Percentiles rank a stretch among this genome's conserved stretches.
Conservation (phyloP, 2,113 vertebrate genomes). For the Speoplatyrhinus poulsoni region DNA sequence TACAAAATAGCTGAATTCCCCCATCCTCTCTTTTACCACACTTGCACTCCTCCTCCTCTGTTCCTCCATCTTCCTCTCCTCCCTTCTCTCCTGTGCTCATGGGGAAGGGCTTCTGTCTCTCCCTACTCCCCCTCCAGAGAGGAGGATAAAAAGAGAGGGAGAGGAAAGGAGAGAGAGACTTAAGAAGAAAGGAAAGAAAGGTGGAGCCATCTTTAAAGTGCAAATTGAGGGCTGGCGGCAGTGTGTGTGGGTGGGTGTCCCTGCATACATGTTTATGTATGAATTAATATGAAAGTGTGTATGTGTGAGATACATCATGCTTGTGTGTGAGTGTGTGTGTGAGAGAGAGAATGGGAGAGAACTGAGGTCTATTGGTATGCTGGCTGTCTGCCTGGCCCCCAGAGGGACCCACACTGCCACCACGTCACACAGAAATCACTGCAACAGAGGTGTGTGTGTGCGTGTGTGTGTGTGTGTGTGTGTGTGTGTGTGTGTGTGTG, state of each 20-base stretch:
- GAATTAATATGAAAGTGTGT: constrained; percentile 4
- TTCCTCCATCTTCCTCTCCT: no score
- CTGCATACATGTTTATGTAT: not conserved
- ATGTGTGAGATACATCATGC: not conserved
- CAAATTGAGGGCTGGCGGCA: constrained; percentile 26
- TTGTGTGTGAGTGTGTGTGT: not conserved
- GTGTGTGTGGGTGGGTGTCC: not conserved
- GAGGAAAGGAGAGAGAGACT: not conserved
- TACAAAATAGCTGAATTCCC: no score
- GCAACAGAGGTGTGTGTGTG: constrained; percentile 3
- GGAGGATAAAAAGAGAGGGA: constrained; percentile 15
- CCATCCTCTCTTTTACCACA: no score
- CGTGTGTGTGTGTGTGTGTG: not conserved
- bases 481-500: no score
- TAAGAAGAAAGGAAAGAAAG: constrained; percentile 8
- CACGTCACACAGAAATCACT: constrained; percentile 4
- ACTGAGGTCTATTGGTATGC: constrained; percentile 42
- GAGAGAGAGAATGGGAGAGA: constrained; percentile 13
- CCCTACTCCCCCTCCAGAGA: not conserved
- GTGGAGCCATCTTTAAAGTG: constrained; percentile 40
- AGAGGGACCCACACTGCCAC: constrained; percentile 30
- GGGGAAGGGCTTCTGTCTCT: no score
- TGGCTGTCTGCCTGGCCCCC: constrained; percentile 16
- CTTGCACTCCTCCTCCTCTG: no score
- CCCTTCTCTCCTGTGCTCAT: no score